Evolutionary conservation across 1,140 invertebrate genomes (phyloP).

Genomic region (Forficula auricularia): DNA sequence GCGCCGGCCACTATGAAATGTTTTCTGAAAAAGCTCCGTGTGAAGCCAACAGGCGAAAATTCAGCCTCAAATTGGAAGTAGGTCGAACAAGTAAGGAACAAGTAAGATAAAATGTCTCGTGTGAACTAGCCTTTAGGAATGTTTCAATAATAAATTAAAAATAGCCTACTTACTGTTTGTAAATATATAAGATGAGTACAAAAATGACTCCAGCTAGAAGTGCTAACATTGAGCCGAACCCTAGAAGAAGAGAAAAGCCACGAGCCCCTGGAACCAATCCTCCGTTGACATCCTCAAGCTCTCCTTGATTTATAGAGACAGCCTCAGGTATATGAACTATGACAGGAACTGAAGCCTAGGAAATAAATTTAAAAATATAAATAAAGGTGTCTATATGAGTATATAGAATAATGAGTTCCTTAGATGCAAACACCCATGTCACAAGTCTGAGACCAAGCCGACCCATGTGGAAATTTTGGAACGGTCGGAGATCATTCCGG

Average conservation of each 20-base stretch:
- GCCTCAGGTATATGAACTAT: constrained; percentile 46
- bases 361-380: constrained; percentile 8
- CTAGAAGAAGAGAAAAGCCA: constrained; percentile 41
- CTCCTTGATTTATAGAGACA: constrained; percentile 10
- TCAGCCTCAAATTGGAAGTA: too few relatives aligned
- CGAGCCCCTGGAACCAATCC: constrained; percentile 26
- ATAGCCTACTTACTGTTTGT: constrained; percentile 55
- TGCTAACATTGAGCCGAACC: constrained; percentile 50
- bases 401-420: constrained; percentile 2
- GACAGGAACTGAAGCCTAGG: constrained; percentile 51
- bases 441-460: too few relatives aligned
- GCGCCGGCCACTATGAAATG: too few relatives aligned
- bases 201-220: constrained; percentile 54
- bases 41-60: too few relatives aligned
- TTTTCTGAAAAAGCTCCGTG: too few relatives aligned
- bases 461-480: not conserved
- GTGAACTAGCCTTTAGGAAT: too few relatives aligned
- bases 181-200: constrained; percentile 53
- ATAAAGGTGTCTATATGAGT: constrained; percentile 2
- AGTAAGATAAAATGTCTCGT: too few relatives aligned
- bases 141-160: too few relatives aligned
- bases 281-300: constrained; percentile 26
- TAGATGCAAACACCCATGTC: not conserved
- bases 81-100: too few relatives aligned
- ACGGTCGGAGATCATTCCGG: not conserved